Evolutionary conservation across 2,797 vertebrate species (phyloP).

Genomic region (Coracias cyanogaster): DNA sequence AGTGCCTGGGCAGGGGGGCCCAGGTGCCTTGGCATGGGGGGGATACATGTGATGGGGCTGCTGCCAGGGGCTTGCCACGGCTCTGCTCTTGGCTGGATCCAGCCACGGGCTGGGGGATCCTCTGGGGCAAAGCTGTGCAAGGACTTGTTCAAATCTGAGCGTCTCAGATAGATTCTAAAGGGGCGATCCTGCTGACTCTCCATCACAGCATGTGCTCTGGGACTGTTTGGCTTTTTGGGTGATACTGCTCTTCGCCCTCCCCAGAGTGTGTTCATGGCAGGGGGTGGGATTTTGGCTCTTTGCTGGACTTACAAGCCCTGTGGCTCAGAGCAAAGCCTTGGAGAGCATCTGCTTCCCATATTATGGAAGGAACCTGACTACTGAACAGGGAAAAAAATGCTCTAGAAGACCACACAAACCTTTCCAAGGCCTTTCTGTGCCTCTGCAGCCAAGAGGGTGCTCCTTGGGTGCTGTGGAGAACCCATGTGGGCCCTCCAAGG

Average conservation of each 20-base stretch:
- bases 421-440: background rate
- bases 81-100: background rate
- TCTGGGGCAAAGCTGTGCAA: background rate
- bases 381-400: background rate
- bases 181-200: background rate
- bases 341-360: fast-evolving
- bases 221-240: fast-evolving
- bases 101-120: fast-evolving
- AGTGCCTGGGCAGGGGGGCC: fast-evolving
- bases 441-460: background rate
- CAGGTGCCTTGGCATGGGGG: background rate
- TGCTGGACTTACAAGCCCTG: background rate
- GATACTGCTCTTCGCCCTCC: background rate
- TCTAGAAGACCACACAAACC: background rate
- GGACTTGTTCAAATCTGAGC: background rate
- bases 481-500: background rate
- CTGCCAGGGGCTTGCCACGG: fast-evolving
- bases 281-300: background rate
- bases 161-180: background rate
- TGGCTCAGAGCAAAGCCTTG: background rate
- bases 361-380: background rate
- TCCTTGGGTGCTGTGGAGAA: background rate
- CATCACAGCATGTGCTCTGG: fast-evolving
- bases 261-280: background rate
- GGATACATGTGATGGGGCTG: background rate